These are phyloP conservation scores for Bursaphelenchus mucronatus DNA, from an alignment of 1,140 invertebrate species.

Conservation along the genomic window DNA sequence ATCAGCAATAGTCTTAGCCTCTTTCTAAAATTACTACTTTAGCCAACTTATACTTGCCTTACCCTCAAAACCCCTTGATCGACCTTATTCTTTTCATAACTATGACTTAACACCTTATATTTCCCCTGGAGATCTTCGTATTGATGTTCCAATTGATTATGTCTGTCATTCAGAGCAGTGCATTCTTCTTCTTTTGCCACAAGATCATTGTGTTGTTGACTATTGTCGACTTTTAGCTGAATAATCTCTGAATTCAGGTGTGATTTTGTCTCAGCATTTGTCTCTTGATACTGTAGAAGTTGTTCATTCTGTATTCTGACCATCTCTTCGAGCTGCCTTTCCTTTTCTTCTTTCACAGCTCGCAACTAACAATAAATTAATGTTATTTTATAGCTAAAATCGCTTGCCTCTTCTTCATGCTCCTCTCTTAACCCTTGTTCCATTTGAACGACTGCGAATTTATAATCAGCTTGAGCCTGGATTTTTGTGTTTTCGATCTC, in stretches of 20 bases:
- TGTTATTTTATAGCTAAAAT: constrained; percentile 21
- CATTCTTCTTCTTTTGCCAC: constrained; percentile 8
- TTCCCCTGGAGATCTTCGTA: constrained; percentile 5
- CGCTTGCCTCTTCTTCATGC: constrained; percentile 30
- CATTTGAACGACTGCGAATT: constrained; percentile 41
- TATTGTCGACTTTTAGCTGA: constrained; percentile 1
- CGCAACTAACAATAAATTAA: constrained; percentile 24
- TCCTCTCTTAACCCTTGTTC: constrained; percentile 35
- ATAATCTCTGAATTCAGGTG: constrained; percentile 35
- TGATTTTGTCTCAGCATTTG: constrained; percentile 10
- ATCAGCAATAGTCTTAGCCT: constrained; percentile 26
- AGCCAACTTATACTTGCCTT: neutral
- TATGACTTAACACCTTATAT: constrained; percentile 19
- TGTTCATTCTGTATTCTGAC: constrained; percentile 17
- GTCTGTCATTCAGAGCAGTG: neutral
- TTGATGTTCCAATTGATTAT: neutral
- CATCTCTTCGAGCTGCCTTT: constrained; percentile 39
- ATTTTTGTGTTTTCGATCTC: constrained; percentile 36
- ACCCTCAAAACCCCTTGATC: constrained; percentile 28
- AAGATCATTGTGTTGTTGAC: neutral
- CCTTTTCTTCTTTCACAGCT: constrained; percentile 35
- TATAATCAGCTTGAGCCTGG: constrained; percentile 36
- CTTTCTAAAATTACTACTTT: constrained; percentile 35
- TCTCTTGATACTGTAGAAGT: constrained; percentile 14
- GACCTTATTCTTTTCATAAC: constrained; percentile 26